Conservation (phyloP, 2,797 vertebrate species). For the Notolabrus celidotus region DNA sequence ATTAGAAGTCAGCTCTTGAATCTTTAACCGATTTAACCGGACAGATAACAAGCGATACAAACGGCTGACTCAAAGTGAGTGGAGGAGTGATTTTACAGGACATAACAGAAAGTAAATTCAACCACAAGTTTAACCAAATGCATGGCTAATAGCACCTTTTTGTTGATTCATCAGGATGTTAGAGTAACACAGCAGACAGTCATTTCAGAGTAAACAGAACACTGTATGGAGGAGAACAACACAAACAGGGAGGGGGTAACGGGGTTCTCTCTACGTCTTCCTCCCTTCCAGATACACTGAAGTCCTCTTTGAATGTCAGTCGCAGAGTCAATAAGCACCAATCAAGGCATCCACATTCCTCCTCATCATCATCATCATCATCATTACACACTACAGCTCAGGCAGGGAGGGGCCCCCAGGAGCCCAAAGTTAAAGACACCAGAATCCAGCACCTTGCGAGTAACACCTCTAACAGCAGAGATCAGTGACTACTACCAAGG, state of each 20-base stretch:
- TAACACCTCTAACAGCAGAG: constrained; percentile 48
- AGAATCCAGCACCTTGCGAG: constrained; percentile 67
- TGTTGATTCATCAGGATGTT: constrained; percentile 42
- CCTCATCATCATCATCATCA: constrained; percentile 56
- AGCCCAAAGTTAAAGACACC: constrained; percentile 58
- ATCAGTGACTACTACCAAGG: constrained; percentile 31
- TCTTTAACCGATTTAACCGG: constrained; percentile 30
- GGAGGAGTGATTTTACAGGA: constrained; percentile 27
- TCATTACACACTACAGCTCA: constrained; percentile 55
- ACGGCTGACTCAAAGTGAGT: constrained; percentile 15
- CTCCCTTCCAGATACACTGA: constrained; percentile 33
- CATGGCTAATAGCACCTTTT: constrained; percentile 76
- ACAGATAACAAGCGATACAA: constrained; percentile 36
- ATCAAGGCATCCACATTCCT: constrained; percentile 51
- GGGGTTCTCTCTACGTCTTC: constrained; percentile 22
- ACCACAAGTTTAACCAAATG: constrained; percentile 49
- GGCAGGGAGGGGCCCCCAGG: constrained; percentile 42
- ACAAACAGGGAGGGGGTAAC: not conserved
- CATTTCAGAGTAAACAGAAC: constrained; percentile 24
- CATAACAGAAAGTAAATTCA: constrained; percentile 17
- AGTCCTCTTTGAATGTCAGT: constrained; percentile 60
- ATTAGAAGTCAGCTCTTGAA: constrained; percentile 46
- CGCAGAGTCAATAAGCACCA: constrained; percentile 48
- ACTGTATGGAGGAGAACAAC: constrained; percentile 24
- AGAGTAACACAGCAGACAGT: constrained; percentile 29